phyloP scores from a whole-genome alignment of 2,888 invertebrate genomes.

The Dioctria rufipes region DNA sequence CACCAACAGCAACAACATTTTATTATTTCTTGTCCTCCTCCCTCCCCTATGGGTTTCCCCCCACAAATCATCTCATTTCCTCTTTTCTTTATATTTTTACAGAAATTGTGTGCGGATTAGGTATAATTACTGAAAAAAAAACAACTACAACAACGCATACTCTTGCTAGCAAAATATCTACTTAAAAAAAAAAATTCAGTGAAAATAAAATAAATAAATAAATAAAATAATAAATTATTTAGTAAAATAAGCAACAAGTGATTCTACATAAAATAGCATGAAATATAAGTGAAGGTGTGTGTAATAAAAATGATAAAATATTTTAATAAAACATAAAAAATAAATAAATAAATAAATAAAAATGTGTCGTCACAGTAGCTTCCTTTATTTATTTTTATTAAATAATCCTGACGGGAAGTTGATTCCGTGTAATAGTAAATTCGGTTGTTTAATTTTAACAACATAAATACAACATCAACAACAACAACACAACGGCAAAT shows the following conservation, averaged over 20 bases:
- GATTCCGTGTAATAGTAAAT: neutral
- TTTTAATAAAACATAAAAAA: neutral
- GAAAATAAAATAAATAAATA: no score
- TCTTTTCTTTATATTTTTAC: no score
- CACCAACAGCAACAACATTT: neutral
- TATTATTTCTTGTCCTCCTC: neutral
- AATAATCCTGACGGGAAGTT: constrained; percentile 52
- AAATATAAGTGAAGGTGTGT: neutral
- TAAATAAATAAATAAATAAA: constrained; percentile 26
- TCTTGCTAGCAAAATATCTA: no score
- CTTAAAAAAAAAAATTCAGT: no score
- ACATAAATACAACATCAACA: neutral
- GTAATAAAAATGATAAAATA: neutral
- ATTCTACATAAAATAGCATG: constrained; percentile 8
- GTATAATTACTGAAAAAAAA: no score
- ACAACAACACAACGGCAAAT: no score
- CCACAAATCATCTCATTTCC: no score
- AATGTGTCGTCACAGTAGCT: constrained; percentile 57
- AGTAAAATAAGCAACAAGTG: neutral
- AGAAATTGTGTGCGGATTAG: no score
- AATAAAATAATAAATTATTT: neutral
- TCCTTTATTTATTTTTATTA: constrained; percentile 56
- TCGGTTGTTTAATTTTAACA: constrained; percentile 47
- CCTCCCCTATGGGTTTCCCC: neutral
- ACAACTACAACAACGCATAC: no score